Conservation (phyloP, 2,888 invertebrate genomes). For the Noctua fimbriata region DNA sequence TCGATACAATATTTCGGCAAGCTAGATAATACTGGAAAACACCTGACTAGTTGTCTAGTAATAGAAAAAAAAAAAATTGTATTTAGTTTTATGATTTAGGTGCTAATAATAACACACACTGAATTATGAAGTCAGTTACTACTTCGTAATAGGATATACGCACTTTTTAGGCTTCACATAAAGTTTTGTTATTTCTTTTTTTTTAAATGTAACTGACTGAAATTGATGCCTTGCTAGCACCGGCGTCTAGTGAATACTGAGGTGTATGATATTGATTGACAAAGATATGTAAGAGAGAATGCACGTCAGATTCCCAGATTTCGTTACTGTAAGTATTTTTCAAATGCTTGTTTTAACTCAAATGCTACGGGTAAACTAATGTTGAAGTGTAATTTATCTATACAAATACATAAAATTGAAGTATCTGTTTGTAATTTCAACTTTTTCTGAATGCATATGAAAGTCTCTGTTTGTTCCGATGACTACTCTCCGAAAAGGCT, state of each 20-base stretch:
- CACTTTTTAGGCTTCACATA: slow-evolving; percentile 55
- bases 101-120: background rate
- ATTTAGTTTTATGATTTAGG: slow-evolving; percentile 27
- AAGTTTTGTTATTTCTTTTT: slow-evolving; percentile 23
- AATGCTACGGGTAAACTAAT: slow-evolving; percentile 1
- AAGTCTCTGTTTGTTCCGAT: too few relatives aligned
- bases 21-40: slow-evolving; percentile 21
- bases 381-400: slow-evolving; percentile 3
- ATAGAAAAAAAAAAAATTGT: background rate
- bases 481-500: too few relatives aligned
- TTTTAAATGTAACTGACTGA: slow-evolving; percentile 25
- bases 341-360: slow-evolving; percentile 28
- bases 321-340: slow-evolving; percentile 7
- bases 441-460: too few relatives aligned
- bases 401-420: too few relatives aligned
- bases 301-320: slow-evolving; percentile 31
- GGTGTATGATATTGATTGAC: slow-evolving; percentile 52
- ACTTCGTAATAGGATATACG: slow-evolving; percentile 37
- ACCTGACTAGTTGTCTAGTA: background rate
- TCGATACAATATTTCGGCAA: slow-evolving; percentile 66
- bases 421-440: too few relatives aligned
- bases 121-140: slow-evolving; percentile 10
- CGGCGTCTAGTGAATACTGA: slow-evolving; percentile 54
- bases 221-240: slow-evolving; percentile 42
- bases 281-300: slow-evolving; percentile 28